These are phyloP conservation scores for Bugula neritina DNA, from an alignment of 2,888 invertebrate genomes.

Conservation along the genomic window DNA sequence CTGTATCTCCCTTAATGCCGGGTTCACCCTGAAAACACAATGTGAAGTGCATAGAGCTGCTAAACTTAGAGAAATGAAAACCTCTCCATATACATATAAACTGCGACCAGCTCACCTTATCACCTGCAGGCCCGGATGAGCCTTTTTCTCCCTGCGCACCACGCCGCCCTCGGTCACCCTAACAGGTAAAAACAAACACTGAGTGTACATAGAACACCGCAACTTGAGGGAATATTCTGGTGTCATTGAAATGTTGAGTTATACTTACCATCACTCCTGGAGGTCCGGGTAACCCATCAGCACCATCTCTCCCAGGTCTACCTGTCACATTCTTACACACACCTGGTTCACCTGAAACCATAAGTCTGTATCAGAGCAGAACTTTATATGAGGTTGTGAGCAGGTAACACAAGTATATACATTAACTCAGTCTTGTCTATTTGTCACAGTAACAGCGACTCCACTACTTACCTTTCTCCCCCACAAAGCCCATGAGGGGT, in stretches of 20 bases:
- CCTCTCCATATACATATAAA: not conserved
- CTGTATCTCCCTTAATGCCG: not conserved
- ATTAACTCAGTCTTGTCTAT: not conserved
- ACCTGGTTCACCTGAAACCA: slow-evolving; percentile 6
- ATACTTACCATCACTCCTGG: not conserved
- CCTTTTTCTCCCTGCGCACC: not conserved
- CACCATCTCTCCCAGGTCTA: not conserved
- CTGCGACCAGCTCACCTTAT: no score
- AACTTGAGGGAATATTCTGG: no score
- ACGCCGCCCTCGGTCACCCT: not conserved
- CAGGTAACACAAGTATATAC: no score
- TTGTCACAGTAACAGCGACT: not conserved
- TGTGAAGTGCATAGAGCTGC: no score
- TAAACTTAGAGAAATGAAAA: not conserved
- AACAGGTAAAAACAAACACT: no score
- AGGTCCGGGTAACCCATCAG: not conserved
- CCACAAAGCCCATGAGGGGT: not conserved
- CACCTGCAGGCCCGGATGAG: not conserved
- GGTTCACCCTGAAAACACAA: no score
- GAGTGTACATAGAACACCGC: no score
- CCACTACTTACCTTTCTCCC: not conserved
- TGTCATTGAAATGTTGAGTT: no score
- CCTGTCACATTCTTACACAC: slow-evolving; percentile 13
- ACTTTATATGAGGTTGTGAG: no score
- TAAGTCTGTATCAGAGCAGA: not conserved